phyloP scores from a whole-genome alignment of 2,113 vertebrate species.

The Alaudala cheleensis region DNA sequence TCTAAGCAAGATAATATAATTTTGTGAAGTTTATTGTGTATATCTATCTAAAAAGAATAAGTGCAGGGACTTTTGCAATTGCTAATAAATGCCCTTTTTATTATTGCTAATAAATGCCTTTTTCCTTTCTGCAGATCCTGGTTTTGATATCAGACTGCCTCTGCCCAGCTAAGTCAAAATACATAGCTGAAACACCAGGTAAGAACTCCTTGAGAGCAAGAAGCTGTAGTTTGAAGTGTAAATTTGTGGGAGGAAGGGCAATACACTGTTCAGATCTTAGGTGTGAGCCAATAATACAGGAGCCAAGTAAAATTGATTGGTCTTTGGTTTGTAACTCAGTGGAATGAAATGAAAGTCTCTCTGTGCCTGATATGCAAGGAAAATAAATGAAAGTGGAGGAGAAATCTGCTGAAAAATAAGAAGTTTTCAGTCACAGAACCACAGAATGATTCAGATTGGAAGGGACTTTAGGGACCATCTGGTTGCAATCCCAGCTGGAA shows the following conservation, averaged over 20 bases:
- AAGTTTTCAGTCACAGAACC: not conserved
- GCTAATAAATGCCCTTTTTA: not conserved
- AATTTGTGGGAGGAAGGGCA: not conserved
- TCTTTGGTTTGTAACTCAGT: not conserved
- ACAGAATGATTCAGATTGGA: not conserved
- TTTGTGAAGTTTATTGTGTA: not conserved
- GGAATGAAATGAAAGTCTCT: not conserved
- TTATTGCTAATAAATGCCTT: not conserved
- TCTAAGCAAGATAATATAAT: not conserved
- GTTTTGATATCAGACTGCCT: conserved; percentile 85
- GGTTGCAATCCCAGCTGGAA: not conserved
- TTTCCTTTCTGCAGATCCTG: conserved; percentile 71
- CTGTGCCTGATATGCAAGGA: not conserved
- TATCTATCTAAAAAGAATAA: not conserved
- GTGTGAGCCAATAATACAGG: not conserved
- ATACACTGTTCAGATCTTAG: not conserved
- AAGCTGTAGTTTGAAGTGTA: not conserved
- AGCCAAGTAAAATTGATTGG: not conserved
- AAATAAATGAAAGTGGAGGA: not conserved
- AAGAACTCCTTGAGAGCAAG: not conserved
- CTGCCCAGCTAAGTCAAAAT: conserved; percentile 73
- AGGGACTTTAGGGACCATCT: not conserved
- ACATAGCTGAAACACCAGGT: conserved; percentile 69
- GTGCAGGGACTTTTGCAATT: not conserved
- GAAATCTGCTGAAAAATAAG: not conserved